Conservation (phyloP, 2,888 invertebrate genomes). For the Drosophila setosimentum region DNA sequence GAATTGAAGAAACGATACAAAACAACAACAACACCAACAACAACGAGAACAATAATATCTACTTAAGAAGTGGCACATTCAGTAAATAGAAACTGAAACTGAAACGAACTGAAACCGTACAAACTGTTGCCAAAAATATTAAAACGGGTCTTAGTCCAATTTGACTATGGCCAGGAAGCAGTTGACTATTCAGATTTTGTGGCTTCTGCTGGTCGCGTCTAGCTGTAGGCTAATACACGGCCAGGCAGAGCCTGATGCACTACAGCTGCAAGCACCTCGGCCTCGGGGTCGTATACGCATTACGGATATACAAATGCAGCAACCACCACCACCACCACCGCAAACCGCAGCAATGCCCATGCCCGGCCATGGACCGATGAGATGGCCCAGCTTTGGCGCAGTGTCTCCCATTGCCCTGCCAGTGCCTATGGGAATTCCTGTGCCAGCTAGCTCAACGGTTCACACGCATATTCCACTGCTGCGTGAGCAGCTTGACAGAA, state of each 20-base stretch:
- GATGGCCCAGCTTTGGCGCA: conserved; percentile 47
- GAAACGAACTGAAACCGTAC: conserved; percentile 52
- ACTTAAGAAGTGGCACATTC: conserved; percentile 70
- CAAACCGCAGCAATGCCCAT: conserved; percentile 7
- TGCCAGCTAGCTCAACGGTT: conserved; percentile 57
- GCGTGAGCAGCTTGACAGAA: conserved; percentile 43
- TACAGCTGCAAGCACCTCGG: conserved; percentile 56
- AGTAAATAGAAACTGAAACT: conserved; percentile 64
- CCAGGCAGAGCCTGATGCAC: conserved; percentile 42
- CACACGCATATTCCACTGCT: conserved; percentile 70
- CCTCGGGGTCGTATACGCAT: conserved; percentile 71
- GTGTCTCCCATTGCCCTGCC: conserved; percentile 20
- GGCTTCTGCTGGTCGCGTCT: conserved; percentile 32
- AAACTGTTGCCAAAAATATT: conserved; percentile 27
- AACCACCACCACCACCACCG: conserved; percentile 24
- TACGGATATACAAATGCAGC: conserved; percentile 51
- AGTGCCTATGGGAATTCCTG: conserved; percentile 15
- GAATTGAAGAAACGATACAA: conserved; percentile 43
- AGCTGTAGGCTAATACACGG: conserved; percentile 24
- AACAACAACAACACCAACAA: conserved; percentile 24
- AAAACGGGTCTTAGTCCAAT: conserved; percentile 30
- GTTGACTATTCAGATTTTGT: conserved; percentile 24
- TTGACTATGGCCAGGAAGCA: conserved; percentile 53
- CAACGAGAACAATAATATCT: conserved; percentile 21
- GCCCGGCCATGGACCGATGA: conserved; percentile 9